These are phyloP conservation scores for Barnardius zonarius DNA, from an alignment of 2,113 vertebrate species.

Conservation along the genomic window DNA sequence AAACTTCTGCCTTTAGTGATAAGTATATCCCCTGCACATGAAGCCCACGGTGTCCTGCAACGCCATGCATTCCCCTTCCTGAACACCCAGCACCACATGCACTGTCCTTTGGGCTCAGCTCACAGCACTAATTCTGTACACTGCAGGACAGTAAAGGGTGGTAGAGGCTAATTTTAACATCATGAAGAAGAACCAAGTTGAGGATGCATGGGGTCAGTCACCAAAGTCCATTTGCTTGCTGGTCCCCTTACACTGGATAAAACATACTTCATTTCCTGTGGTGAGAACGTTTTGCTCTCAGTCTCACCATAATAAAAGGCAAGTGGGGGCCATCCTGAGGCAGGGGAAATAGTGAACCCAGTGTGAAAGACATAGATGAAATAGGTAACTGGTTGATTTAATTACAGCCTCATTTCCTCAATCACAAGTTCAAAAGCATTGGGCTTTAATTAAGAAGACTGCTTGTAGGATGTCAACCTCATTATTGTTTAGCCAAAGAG, in stretches of 20 bases:
- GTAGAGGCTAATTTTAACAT: not conserved
- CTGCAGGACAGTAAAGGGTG: not conserved
- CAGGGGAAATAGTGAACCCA: not conserved
- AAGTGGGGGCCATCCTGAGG: not conserved
- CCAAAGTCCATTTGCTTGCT: not conserved
- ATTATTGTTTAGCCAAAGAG: slow-evolving; percentile 9
- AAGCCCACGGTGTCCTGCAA: not conserved
- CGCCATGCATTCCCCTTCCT: fast-evolving
- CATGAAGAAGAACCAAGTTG: not conserved
- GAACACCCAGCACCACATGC: not conserved
- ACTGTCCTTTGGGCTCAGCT: not conserved
- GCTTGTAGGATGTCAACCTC: slow-evolving; percentile 29
- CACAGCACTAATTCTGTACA: not conserved
- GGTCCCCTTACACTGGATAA: not conserved
- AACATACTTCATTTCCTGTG: not conserved
- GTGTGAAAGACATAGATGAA: not conserved
- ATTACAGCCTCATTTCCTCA: slow-evolving; percentile 51
- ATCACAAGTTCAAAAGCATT: slow-evolving; percentile 28
- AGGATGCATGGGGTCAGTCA: not conserved
- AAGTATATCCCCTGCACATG: not conserved
- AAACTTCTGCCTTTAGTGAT: not conserved
- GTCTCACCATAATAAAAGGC: not conserved
- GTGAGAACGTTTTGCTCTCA: not conserved
- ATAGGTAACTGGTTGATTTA: slow-evolving; percentile 38
- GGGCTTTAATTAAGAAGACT: slow-evolving; percentile 43